Evolutionary conservation across 2,888 invertebrate species (phyloP).

Genomic region (Monopis laevigella): DNA sequence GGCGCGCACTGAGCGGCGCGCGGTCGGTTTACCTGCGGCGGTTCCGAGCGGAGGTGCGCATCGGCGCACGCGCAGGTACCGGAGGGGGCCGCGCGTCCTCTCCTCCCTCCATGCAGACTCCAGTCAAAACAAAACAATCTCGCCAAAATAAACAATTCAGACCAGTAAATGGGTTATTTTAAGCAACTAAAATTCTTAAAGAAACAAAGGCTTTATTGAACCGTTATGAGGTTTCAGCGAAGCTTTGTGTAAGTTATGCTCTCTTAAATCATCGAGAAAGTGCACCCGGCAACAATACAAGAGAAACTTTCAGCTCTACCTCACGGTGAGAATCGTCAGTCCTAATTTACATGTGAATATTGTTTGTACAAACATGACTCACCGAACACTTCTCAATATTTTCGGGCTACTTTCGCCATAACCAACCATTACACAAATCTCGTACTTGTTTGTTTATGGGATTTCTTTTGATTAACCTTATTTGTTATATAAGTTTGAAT

Average conservation of each 20-base stretch:
- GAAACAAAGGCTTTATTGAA: too few relatives aligned
- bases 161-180: too few relatives aligned
- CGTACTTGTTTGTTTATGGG: too few relatives aligned
- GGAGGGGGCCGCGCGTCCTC: constrained; percentile 26
- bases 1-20: constrained; percentile 55
- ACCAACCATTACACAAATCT: background rate
- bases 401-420: constrained; percentile 49
- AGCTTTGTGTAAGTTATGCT: background rate
- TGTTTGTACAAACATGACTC: constrained; percentile 53
- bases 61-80: constrained; percentile 50
- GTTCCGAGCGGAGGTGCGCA: constrained; percentile 40
- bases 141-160: too few relatives aligned
- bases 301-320: constrained; percentile 30
- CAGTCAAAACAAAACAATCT: constrained; percentile 41
- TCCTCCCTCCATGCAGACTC: constrained; percentile 22
- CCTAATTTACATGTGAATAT: constrained; percentile 55
- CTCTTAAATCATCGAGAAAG: constrained; percentile 9
- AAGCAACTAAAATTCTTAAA: too few relatives aligned
- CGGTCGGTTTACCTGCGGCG: constrained; percentile 3
- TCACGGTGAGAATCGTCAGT: constrained; percentile 26
- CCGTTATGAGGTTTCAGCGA: too few relatives aligned
- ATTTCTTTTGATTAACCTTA: too few relatives aligned
- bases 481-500: too few relatives aligned
- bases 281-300: constrained; percentile 15
- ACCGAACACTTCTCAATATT: constrained; percentile 25